phyloP scores from a whole-genome alignment of 53 echinoderm and acorn worm species.

The Holothuria scabra region DNA sequence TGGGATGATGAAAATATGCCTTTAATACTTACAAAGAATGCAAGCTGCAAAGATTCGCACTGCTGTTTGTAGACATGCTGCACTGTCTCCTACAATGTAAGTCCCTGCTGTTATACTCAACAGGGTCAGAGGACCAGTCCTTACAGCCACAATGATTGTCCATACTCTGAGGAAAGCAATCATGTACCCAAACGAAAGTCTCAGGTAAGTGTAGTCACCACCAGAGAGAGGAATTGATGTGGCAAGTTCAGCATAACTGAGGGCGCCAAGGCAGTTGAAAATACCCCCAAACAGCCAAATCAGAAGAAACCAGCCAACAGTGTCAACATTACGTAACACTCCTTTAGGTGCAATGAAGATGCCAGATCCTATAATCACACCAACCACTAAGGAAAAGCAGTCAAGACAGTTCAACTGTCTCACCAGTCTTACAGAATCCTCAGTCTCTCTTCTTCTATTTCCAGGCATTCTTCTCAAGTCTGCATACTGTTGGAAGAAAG shows the following conservation, averaged over 20 bases:
- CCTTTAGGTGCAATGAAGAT: constrained; percentile 89
- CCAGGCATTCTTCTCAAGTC: too few relatives aligned
- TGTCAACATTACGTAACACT: constrained; percentile 65
- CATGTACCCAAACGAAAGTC: constrained; percentile 71
- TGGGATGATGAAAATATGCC: too few relatives aligned
- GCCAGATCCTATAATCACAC: constrained; percentile 83
- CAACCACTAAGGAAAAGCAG: constrained; percentile 69
- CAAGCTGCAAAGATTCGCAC: constrained; percentile 25
- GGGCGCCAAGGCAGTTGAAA: constrained; percentile 75
- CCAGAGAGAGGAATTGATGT: constrained; percentile 81
- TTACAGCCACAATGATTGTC: constrained; percentile 61
- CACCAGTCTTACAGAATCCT: constrained; percentile 54
- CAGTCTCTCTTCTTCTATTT: neutral
- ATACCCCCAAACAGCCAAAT: constrained; percentile 77
- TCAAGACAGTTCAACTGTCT: constrained; percentile 57
- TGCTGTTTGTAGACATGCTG: constrained; percentile 9
- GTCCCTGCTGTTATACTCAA: constrained; percentile 66
- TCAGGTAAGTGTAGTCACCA: constrained; percentile 75
- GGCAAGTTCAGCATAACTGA: constrained; percentile 83
- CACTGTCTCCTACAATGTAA: constrained; percentile 59
- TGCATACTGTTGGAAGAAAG: too few relatives aligned
- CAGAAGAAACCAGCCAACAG: constrained; percentile 73
- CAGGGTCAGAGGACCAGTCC: constrained; percentile 58
- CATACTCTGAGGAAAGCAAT: constrained; percentile 76
- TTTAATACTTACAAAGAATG: constrained; percentile 19